These are phyloP conservation scores for Sycophila texana DNA, from an alignment of 2,888 invertebrate genomes.

Conservation along the genomic window DNA sequence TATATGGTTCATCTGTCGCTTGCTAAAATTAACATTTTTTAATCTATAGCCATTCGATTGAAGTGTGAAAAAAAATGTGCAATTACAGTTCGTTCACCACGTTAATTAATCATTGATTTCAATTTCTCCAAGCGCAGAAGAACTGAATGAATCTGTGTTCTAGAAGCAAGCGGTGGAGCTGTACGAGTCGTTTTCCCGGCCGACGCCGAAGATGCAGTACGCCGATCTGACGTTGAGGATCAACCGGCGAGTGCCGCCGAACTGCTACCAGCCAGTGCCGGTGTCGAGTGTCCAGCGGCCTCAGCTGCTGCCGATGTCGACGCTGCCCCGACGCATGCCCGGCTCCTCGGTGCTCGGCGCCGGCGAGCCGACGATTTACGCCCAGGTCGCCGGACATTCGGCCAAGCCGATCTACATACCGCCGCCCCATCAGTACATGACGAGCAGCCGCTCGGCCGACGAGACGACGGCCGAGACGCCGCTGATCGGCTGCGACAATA, in stretches of 20 bases:
- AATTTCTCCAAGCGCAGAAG: too few relatives aligned
- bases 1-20: too few relatives aligned
- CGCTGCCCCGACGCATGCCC: conserved; percentile 69
- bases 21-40: too few relatives aligned
- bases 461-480: conserved; percentile 73
- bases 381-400: conserved; percentile 69
- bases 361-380: conserved; percentile 70
- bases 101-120: too few relatives aligned
- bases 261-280: conserved; percentile 72
- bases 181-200: conserved; percentile 50
- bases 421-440: conserved; percentile 70
- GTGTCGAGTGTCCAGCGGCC: conserved; percentile 68
- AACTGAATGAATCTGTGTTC: background rate
- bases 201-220: conserved; percentile 70
- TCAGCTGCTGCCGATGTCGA: conserved; percentile 72
- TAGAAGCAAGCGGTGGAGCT: conserved; percentile 43
- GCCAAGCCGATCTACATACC: conserved; percentile 72
- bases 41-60: too few relatives aligned
- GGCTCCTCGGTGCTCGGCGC: conserved; percentile 55
- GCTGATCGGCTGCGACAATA: conserved; percentile 73
- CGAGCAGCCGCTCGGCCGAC: conserved; percentile 64
- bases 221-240: conserved; percentile 70
- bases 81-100: too few relatives aligned
- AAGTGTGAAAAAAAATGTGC: too few relatives aligned
- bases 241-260: conserved; percentile 70